Evolutionary conservation across 2,888 invertebrate species (phyloP), one percentile per base, ranked within the genome.

Genomic region (Ptychoptera albimana): DNA sequence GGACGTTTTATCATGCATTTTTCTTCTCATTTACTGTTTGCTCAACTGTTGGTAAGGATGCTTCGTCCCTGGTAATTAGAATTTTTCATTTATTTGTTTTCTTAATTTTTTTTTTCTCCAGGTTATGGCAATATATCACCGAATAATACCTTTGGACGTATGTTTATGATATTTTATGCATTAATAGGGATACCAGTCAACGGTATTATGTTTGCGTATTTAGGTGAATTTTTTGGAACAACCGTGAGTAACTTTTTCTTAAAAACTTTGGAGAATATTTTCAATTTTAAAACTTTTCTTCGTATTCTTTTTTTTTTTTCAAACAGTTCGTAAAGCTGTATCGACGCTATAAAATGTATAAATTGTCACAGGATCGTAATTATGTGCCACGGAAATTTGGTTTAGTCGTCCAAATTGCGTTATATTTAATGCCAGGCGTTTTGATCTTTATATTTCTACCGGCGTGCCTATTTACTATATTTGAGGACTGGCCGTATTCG

Each of bases 91-190:
- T n/a, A n/a, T n/a, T n/a, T n/a, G n/a, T n/a, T n/a, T n/a, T n/a
- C n/a, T 6, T 12, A 29, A n/a, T 8, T 34, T 12, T 13, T 14
- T 49, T 49, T 45, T 45, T 50, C 67, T 68, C 13, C 61, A 86
- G 85, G 91, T 40, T 92, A 91, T 61, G 92, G 92, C 40, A 91
- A 92, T 63, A 69, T 92, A 56, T 79, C 87, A 0, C 91, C 92
- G 0, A 82, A 84, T 0, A 85, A 85, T 1, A 75, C 77, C 50
- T 67, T 81, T 36, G 81, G 87, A 8, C 75, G 87, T 51, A 77
- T 87, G 50, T 73, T 91, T 51, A 88, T 89, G 79, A 87, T 92
- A 54, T 75, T 83, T 53, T 92, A 92, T 60, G 86, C 81, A 2
- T 66, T 91, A 36, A 75, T 92, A 51, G 92, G 92, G 8, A 64